These are phyloP conservation scores for Nematopogon swammerdamellus DNA, from an alignment of 2,888 invertebrate genomes.

Conservation along the genomic window DNA sequence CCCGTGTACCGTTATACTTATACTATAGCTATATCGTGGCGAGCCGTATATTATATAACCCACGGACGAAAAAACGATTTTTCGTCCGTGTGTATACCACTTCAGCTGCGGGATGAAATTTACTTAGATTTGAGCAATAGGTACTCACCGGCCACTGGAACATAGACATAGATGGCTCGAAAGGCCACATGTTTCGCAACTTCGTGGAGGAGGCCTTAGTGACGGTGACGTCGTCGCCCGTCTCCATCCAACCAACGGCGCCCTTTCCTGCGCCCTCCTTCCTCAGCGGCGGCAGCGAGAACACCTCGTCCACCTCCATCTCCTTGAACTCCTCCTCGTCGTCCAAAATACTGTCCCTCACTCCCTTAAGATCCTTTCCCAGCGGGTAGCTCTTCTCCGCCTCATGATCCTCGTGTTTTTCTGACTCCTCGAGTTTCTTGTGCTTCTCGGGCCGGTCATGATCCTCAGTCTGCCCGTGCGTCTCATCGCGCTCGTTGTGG, in stretches of 20 bases:
- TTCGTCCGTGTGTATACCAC: too few relatives aligned
- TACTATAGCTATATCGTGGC: too few relatives aligned
- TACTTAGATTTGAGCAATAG: too few relatives aligned
- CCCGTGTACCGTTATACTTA: too few relatives aligned
- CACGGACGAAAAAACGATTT: too few relatives aligned
- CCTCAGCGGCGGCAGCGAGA: constrained; percentile 39
- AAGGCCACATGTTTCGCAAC: constrained; percentile 44
- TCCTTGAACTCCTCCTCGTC: constrained; percentile 49
- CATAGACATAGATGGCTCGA: constrained; percentile 62
- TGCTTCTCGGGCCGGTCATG: too few relatives aligned
- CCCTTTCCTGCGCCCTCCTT: constrained; percentile 19
- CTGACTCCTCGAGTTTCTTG: constrained; percentile 3
- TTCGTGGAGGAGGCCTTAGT: constrained; percentile 24
- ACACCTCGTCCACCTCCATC: constrained; percentile 44
- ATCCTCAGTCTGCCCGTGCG: too few relatives aligned
- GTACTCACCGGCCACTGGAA: constrained; percentile 65
- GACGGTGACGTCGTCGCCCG: constrained; percentile 32
- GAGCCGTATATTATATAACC: too few relatives aligned
- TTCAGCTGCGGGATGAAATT: too few relatives aligned
- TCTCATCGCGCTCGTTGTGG: too few relatives aligned
- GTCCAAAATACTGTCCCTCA: constrained; percentile 41
- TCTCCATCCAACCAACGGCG: constrained; percentile 11
- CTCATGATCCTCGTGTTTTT: constrained; percentile 17
- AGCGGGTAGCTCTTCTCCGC: constrained; percentile 30
- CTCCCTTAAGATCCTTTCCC: constrained; percentile 32